These are phyloP conservation scores for Pogonognathellus flavescens DNA, from an alignment of 1,140 invertebrate species.

Conservation along the genomic window DNA sequence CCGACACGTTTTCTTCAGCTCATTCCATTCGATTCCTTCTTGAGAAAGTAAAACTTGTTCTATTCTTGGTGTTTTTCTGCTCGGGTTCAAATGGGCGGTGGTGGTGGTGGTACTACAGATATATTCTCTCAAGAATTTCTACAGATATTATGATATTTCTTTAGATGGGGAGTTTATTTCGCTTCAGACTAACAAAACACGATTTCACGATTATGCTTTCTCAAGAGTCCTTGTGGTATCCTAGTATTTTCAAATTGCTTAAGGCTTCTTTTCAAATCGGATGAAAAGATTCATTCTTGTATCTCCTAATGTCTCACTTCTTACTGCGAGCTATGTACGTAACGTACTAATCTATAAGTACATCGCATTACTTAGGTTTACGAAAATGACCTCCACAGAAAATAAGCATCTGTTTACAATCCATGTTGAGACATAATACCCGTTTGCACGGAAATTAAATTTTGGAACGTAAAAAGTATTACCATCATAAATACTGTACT, in stretches of 20 bases:
- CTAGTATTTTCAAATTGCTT: slow-evolving; percentile 10
- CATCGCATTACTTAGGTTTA: neutral
- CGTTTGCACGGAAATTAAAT: slow-evolving; percentile 19
- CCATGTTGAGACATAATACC: neutral
- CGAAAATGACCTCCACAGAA: slow-evolving; percentile 7
- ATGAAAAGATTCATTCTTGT: slow-evolving; percentile 1
- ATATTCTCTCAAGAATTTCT: neutral
- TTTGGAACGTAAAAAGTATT: no score
- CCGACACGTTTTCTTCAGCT: neutral
- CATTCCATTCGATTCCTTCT: slow-evolving; percentile 42
- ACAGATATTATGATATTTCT: neutral
- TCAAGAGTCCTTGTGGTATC: slow-evolving; percentile 4
- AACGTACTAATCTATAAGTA: neutral
- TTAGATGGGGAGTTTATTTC: slow-evolving; percentile 21
- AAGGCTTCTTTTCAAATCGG: slow-evolving; percentile 28
- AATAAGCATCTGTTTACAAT: neutral
- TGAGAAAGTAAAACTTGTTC: slow-evolving; percentile 27
- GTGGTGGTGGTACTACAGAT: neutral
- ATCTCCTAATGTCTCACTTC: neutral
- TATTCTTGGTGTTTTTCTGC: slow-evolving; percentile 38
- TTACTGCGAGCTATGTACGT: neutral
- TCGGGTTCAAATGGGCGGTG: neutral
- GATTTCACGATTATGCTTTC: neutral
- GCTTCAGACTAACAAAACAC: slow-evolving; percentile 17
- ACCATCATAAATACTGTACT: no score